phyloP scores from a whole-genome alignment of 1,140 invertebrate genomes.

The Danaus melanippus region DNA sequence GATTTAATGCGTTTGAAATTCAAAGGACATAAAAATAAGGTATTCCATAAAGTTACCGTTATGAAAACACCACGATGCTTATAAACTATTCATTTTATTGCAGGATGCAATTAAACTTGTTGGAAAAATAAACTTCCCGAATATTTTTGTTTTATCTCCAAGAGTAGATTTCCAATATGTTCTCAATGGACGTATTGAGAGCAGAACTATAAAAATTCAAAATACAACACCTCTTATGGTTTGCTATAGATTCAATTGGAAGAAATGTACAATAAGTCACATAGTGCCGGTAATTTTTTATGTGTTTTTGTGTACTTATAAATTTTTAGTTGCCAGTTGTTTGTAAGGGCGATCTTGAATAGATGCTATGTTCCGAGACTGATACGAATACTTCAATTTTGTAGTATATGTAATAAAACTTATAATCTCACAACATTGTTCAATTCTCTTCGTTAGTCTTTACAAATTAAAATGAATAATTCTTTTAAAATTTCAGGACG shows the following conservation, averaged over 20 bases:
- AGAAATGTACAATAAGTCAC: constrained; percentile 29
- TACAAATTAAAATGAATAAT: no score
- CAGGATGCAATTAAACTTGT: constrained; percentile 56
- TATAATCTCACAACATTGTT: no score
- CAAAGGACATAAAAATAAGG: constrained; percentile 62
- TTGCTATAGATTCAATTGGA: constrained; percentile 58
- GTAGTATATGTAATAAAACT: no score
- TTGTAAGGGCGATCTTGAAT: no score
- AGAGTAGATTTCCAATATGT: constrained; percentile 56
- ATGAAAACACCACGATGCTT: background rate
- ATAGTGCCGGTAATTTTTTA: constrained; percentile 7
- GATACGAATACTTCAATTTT: no score
- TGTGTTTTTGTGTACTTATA: background rate
- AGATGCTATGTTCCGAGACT: no score
- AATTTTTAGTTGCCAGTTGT: no score
- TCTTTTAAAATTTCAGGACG: no score
- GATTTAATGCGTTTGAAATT: constrained; percentile 57
- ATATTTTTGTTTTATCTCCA: constrained; percentile 45
- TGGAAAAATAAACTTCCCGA: constrained; percentile 59
- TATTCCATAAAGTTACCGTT: background rate
- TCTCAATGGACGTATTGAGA: constrained; percentile 45
- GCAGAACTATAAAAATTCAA: constrained; percentile 57
- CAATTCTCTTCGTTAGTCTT: no score
- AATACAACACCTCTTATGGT: constrained; percentile 52
- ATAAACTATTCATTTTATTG: constrained; percentile 19